Percentiles rank a stretch among this genome's conserved stretches.
Conservation (phyloP, 2,113 vertebrate species). For the Centropristis striata region DNA sequence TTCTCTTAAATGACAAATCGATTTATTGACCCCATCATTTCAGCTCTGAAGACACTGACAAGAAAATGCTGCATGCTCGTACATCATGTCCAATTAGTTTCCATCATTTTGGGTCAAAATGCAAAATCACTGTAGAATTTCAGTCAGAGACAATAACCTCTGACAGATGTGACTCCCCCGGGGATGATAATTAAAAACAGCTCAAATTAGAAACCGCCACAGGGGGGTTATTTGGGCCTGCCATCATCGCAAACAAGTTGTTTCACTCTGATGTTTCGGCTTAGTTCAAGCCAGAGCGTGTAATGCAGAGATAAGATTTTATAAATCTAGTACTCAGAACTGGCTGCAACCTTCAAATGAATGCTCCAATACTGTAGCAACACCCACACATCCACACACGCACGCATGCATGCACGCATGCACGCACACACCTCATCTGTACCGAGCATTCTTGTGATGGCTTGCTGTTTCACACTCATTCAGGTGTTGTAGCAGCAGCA, state of each 20-base stretch:
- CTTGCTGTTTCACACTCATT: constrained; percentile 67
- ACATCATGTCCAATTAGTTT: not conserved
- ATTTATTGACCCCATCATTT: not conserved
- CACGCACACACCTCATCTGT: constrained; percentile 19
- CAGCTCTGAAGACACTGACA: not conserved
- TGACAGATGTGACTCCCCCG: constrained; percentile 52
- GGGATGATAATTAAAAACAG: constrained; percentile 51
- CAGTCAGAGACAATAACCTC: constrained; percentile 19
- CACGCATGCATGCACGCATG: not conserved
- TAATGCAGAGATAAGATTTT: constrained; percentile 19
- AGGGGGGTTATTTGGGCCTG: not conserved
- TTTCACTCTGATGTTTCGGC: constrained; percentile 6
- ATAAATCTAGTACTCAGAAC: not conserved
- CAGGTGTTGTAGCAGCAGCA: constrained; percentile 46
- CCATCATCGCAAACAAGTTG: constrained; percentile 14
- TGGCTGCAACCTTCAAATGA: constrained; percentile 46
- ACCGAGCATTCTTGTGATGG: constrained; percentile 41
- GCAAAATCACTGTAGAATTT: constrained; percentile 5
- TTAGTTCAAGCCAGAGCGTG: constrained; percentile 16
- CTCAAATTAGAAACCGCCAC: constrained; percentile 34
- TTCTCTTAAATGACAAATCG: not conserved
- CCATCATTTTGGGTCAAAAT: not conserved
- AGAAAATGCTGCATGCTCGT: not conserved
- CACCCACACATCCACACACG: not conserved
- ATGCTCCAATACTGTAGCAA: not conserved